Base-by-base conservation (phyloP, 2,888 invertebrate genomes). In the Cheilosia scutellata region DNA sequence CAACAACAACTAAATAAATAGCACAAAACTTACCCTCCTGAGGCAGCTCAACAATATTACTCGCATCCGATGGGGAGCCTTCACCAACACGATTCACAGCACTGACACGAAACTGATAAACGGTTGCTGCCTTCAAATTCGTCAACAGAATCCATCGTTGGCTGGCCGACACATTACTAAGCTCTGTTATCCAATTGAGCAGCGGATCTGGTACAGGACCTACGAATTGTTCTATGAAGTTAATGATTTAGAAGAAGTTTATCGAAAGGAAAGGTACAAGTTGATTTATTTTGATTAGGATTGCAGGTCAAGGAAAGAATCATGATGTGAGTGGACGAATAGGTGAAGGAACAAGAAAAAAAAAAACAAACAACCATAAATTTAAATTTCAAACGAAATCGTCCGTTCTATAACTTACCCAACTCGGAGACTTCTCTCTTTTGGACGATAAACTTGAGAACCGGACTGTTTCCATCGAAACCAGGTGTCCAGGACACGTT, bases 71-170 rank as follows among this genome's bases (percentile, higher is more conserved):
- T 2, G 97, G 95, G 0, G 96, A 95, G 3, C 99, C 99, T 91
- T 98, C 98, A 0, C 99, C 99, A 0, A 99, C 98, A 63, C 96
- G 96, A 92, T 99, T 99, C 11, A 98, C 96, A 13, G 99, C 98
- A 87, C 97, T 97, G n/a, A 99, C 97, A 86, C 99, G 94, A 93
- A 99, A 99, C 92, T 98, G 98, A 92, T 99, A 99, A 0, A 97
- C 96, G 0, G 98, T 96, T 0, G 99, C 98, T 0, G 99, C 99
- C 92, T 98, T 97, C 60, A 99, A 93, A 90, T 96, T 96, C 51
- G 95, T 96, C 62, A 99, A 93, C 44, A 97, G 92, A 11, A 96
- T 94, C 95, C 96, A 97, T 60, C 97, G 95, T 88, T 95, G 95
- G 68, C 94, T 94, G 4, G 96, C 94, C 0, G 97, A 96, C 2